Percentiles rank a stretch among this genome's conserved stretches.
Conservation (phyloP, 2,113 vertebrate species). For the Sialia sialis region DNA sequence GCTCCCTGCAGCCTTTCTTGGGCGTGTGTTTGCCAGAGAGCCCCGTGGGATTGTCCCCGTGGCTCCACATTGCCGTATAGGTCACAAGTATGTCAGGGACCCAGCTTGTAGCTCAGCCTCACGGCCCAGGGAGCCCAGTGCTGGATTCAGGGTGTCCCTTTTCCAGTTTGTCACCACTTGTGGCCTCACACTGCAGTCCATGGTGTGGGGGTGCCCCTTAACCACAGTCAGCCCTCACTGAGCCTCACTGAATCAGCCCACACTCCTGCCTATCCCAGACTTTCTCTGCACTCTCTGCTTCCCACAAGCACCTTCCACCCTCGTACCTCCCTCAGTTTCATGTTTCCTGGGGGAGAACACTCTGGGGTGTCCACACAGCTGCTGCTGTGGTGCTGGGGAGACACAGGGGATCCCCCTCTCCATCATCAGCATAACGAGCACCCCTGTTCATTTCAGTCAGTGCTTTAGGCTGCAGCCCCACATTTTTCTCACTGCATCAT, state of each 20-base stretch:
- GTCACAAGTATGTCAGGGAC: too few species aligned
- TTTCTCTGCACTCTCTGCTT: background rate
- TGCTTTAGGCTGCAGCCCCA: background rate
- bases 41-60: background rate
- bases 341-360: rapidly evolving
- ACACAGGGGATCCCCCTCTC: rapidly evolving
- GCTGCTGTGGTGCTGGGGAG: background rate
- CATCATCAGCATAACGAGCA: rapidly evolving
- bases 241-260: background rate
- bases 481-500: background rate
- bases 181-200: background rate
- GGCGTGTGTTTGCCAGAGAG: rapidly evolving
- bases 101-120: background rate
- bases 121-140: rapidly evolving
- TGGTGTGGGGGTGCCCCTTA: background rate
- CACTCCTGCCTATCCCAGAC: background rate
- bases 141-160: background rate
- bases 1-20: rapidly evolving
- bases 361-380: background rate
- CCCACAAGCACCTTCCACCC: background rate
- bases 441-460: rapidly evolving
- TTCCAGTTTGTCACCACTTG: background rate
- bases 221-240: background rate
- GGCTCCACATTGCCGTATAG: rapidly evolving
- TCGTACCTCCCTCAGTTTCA: background rate